Evolutionary conservation across 2,113 vertebrate genomes (phyloP).

Genomic region (Thunnus maccoyii): DNA sequence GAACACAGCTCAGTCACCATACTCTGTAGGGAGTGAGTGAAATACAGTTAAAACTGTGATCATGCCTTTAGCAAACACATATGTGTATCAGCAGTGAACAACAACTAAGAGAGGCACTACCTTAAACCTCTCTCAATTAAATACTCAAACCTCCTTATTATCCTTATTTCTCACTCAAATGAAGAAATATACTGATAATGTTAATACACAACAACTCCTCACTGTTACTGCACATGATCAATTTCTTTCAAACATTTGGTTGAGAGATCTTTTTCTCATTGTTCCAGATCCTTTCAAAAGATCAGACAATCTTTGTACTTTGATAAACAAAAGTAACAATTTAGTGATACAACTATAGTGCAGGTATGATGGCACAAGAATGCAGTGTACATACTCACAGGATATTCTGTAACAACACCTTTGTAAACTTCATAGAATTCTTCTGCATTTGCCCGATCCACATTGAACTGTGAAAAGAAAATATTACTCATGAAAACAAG

Average conservation of each 20-base stretch:
- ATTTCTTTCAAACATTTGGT: too few relatives aligned
- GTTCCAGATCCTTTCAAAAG: not conserved
- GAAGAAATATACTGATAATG: not conserved
- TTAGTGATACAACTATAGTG: not conserved
- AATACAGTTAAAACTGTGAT: constrained; percentile 23
- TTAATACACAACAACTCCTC: not conserved
- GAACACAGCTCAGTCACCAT: constrained; percentile 94
- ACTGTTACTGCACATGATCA: too few relatives aligned
- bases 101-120: too few relatives aligned
- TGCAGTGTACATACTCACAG: constrained; percentile 86
- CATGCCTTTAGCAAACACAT: too few relatives aligned
- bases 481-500: not conserved
- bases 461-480: constrained; percentile 86
- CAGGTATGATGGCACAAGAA: constrained; percentile 32
- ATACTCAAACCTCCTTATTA: too few relatives aligned
- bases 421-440: constrained; percentile 97
- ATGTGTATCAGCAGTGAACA: too few relatives aligned
- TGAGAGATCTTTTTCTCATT: not conserved
- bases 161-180: too few relatives aligned
- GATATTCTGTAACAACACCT: constrained; percentile 91
- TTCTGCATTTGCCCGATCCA: constrained; percentile 92
- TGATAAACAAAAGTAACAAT: constrained; percentile 25
- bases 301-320: constrained; percentile 17
- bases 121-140: too few relatives aligned
- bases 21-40: constrained; percentile 79